These are phyloP conservation scores for Antigone vipio DNA, from an alignment of 2,113 vertebrate genomes.

Conservation along the genomic window DNA sequence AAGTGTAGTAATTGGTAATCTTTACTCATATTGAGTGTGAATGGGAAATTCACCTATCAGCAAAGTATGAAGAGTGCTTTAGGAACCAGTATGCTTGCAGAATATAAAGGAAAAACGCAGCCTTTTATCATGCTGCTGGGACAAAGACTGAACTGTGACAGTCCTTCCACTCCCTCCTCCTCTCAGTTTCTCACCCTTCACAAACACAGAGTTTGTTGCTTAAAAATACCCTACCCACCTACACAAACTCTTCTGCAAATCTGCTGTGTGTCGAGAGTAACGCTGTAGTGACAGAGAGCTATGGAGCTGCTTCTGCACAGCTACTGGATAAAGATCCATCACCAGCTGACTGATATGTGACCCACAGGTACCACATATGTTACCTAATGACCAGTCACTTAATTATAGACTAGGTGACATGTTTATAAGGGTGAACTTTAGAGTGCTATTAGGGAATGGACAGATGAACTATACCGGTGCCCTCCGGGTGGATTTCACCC, in stretches of 20 bases:
- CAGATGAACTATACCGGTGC: conserved; percentile 82
- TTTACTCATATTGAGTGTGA: neutral
- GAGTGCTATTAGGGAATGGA: conserved; percentile 85
- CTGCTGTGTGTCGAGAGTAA: neutral
- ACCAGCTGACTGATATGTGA: conserved; percentile 86
- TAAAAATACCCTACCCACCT: neutral
- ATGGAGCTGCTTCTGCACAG: conserved; percentile 58
- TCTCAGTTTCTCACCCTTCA: neutral
- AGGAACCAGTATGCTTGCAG: neutral
- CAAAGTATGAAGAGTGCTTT: neutral
- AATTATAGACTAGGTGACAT: conserved; percentile 92
- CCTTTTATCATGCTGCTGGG: neutral
- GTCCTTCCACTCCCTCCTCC: neutral
- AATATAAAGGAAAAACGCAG: neutral
- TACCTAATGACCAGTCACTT: conserved; percentile 90
- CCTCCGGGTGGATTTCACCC: conserved; percentile 85
- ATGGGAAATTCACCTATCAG: neutral
- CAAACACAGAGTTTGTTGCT: neutral
- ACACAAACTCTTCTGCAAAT: neutral
- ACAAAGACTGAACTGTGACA: neutral
- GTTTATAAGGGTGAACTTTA: conserved; percentile 99
- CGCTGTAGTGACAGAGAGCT: conserved; percentile 60
- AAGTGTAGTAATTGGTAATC: neutral
- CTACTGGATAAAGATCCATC: conserved; percentile 94
- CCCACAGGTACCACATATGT: conserved; percentile 85